A percentile compares a stretch with the other conserved stretches of the same genome.
These are phyloP conservation scores for Acanthosepion pharaonis DNA, from an alignment of 2,888 invertebrate species.

Conservation along the genomic window DNA sequence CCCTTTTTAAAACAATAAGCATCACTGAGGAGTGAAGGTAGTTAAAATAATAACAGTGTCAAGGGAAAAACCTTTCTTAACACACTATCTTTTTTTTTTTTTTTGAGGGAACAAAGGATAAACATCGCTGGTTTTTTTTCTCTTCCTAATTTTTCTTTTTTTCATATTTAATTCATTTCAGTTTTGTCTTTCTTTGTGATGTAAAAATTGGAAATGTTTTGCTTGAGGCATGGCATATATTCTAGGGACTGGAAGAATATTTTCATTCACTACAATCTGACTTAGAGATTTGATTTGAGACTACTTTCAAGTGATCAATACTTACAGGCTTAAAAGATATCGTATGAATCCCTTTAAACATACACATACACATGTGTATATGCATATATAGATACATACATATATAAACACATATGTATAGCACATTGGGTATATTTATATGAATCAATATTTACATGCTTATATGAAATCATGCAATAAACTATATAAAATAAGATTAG, in stretches of 20 bases:
- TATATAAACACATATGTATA: background rate
- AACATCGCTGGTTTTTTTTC: background rate
- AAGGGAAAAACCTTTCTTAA: too few species aligned
- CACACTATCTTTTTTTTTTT: background rate
- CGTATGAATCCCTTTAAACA: background rate
- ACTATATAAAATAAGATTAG: background rate
- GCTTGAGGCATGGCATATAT: background rate
- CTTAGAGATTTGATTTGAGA: background rate
- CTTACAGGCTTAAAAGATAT: conserved; percentile 18
- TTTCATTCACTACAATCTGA: background rate
- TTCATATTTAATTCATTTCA: too few species aligned
- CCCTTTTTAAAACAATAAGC: too few species aligned
- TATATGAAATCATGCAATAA: background rate
- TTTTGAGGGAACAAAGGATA: background rate
- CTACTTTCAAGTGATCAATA: background rate
- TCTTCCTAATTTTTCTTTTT: background rate
- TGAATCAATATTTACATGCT: background rate
- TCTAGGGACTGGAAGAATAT: background rate
- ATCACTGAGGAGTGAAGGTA: too few species aligned
- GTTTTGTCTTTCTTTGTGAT: background rate
- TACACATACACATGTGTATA: background rate
- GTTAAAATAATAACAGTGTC: too few species aligned
- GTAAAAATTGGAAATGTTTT: conserved; percentile 23
- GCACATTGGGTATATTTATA: background rate
- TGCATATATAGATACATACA: background rate